Evolutionary conservation across 2,888 invertebrate species (phyloP), one percentile per base, ranked within the genome.

Genomic region (Platypus cylindrus): DNA sequence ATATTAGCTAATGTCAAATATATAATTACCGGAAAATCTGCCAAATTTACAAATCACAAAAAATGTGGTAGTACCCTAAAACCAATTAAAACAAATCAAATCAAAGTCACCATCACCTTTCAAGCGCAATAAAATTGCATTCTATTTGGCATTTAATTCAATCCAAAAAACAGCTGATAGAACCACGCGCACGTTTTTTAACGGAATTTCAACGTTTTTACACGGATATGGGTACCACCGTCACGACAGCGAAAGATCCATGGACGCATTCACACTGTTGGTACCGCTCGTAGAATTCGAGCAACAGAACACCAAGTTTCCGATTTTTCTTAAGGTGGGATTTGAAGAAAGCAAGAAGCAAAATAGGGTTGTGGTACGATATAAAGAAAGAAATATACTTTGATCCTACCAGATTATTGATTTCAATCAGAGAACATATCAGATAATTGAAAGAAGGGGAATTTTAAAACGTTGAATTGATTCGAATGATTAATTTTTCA

Each of bases 271-370:
- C 32, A 29, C 37, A 42, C 42, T 42, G 38, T 26, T 35, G 36
- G 37, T 32, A 40, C 40, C 33, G 18, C 38, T 37, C 35, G 35
- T 29, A 31, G 22, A 22, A 32, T 30, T 32, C 32, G 31, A 30
- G 30, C 36, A 30, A 28, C 31, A 30, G 32, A 15, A 31, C 24
- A 27, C 36, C 12, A 23, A 18, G 22, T 36, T 36, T 34, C 34
- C 15, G 37, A 34, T 42, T 39, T 42, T 31, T 35, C 31, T n/a
- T 32, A 34, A 32, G 37, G 43, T 38, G 43, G 43, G 40, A 40
- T 32, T 26, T 27, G 30, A 11, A n/a, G 17, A 30, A 12, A 8
- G 17, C 5, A 30, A 14, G 30, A 30, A 12, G 11, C 13, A 8
- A 18, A n/a, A 30, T 30, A 11, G 12, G 5, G 30, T n/a, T n/a